Base-by-base conservation (phyloP, 2,113 vertebrate genomes). In the Cyanoramphus novaezelandiae region DNA sequence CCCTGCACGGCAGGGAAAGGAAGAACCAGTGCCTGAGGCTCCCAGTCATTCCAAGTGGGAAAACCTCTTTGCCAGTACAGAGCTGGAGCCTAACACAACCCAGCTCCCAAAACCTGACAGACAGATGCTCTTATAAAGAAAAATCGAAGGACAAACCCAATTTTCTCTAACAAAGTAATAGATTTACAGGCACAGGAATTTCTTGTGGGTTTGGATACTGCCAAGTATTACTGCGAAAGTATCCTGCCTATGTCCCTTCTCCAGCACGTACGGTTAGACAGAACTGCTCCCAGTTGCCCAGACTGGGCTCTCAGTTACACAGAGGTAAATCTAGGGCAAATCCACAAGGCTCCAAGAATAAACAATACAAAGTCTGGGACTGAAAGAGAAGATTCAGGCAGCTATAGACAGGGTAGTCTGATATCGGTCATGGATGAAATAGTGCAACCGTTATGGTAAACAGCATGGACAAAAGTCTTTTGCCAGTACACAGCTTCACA, bases 171-270 rank as follows among this genome's bases (percentile, higher is more conserved):
- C 55, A 65, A 25, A 86, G 24, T 52, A 64, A 83, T 2, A 76
- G 62, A 86, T 49, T 49, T 84, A 57, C 27, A 93, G 65, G 41
- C 65, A 60, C 29, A 82, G 62, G 72, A 94, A 95, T 88, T 93
- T 95, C 49, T 86, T 88, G 88, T 74, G 94, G 90, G n/a, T 84
- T 93, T 96, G 85, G 72, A 81, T 85, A 62, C 62, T 95, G 72
- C 46, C 65, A 59, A 92, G 62, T 62, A 46, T 72, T 39, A 31
- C 59, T 41, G 76, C 0, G 0, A 49, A 90, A 88, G 39, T 63
- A 76, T 93, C 80, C 57, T 85, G 0, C 0, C 53, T 85, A 14
- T 77, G 88, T 63, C 76, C 60, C 19, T 72, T 79, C 69, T 81
- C 59, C 67, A 53, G 88, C 76, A 63, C 2, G 52, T 60, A 53